Base-by-base conservation (phyloP, 2,797 vertebrate species). In the Melanotaenia trifasciata region DNA sequence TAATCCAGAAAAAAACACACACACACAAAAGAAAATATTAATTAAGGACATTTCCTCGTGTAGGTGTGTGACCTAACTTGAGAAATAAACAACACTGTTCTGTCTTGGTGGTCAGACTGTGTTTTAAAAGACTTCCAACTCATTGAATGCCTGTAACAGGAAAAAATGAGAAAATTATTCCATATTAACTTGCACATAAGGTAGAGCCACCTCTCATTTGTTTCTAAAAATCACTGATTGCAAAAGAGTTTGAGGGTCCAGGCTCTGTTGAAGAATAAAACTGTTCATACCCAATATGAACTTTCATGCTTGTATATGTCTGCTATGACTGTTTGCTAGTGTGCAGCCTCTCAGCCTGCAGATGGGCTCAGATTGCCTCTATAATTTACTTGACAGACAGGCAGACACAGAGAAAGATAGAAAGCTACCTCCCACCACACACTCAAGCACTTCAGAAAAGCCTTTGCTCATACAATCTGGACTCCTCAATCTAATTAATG, bases 401-500 rank as follows among this genome's bases (percentile, higher is more conserved):
- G 36, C 43, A 72, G 75, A 58, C 26, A 63, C 22, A 58, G 61
- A 82, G 69, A 78, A 64, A 76, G 58, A 80, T 70, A 66, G 68
- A 72, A 51, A 45, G 67, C 70, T 67, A 30, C 77, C 81, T 79
- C 81, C 84, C 73, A 81, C 64, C 20, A 61, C 72, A 76, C 28
- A 76, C 28, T 47, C 40, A 77, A 59, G 59, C 72, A 78, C 74
- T 70, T 83, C 62, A 84, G 79, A 88, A 87, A 88, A 80, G 85
- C 81, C 65, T 67, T 78, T 53, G 57, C 79, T 83, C 64, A 75
- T 13, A 65, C 73, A 86, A 72, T 89, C 81, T 72, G 80, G 73
- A 87, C 72, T 68, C 68, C 64, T 87, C 87, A 91, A 90, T 89
- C 73, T 94, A 94, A 94, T 94, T 93, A 93, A 80, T 78, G 86